These are phyloP conservation scores for Drosophila paulistorum DNA, from an alignment of 1,140 invertebrate species.

Conservation along the genomic window DNA sequence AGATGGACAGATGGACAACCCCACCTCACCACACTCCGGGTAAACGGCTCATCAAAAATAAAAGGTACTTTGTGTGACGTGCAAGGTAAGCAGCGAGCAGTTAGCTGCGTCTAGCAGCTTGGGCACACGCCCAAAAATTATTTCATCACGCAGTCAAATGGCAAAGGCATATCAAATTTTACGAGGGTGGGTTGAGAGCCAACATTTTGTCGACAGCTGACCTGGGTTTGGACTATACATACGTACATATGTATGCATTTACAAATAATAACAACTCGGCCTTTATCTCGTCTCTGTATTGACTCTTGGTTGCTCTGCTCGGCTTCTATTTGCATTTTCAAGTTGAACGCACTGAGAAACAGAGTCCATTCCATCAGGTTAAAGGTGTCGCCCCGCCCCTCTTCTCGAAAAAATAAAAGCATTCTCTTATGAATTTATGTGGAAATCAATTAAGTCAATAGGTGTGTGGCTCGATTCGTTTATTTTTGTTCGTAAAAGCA, in stretches of 20 bases:
- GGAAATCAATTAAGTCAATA: constrained; percentile 74
- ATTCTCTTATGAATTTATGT: constrained; percentile 51
- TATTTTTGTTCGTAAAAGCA: constrained; percentile 10
- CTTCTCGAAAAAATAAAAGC: constrained; percentile 21
- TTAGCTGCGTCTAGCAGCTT: neutral
- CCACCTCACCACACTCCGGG: neutral
- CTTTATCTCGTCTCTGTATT: constrained; percentile 37
- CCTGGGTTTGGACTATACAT: constrained; percentile 3
- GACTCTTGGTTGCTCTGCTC: constrained; percentile 23
- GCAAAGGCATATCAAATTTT: constrained; percentile 63
- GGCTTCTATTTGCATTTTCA: constrained; percentile 50
- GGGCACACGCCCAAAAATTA: constrained; percentile 66
- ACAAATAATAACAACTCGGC: constrained; percentile 38
- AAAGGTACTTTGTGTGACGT: constrained; percentile 33
- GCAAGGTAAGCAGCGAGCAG: constrained; percentile 2
- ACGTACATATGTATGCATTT: neutral
- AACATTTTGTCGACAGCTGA: neutral
- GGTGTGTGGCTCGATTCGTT: constrained; percentile 49
- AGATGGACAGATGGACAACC: constrained; percentile 24
- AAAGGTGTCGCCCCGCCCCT: constrained; percentile 56
- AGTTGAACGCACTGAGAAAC: constrained; percentile 57
- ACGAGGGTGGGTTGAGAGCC: constrained; percentile 36
- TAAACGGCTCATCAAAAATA: constrained; percentile 28
- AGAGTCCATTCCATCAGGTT: constrained; percentile 44
- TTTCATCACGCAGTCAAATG: constrained; percentile 40